Evolutionary conservation across 2,113 vertebrate genomes (phyloP), one percentile per base, ranked within the genome.

Genomic region (Scolopax mira): DNA sequence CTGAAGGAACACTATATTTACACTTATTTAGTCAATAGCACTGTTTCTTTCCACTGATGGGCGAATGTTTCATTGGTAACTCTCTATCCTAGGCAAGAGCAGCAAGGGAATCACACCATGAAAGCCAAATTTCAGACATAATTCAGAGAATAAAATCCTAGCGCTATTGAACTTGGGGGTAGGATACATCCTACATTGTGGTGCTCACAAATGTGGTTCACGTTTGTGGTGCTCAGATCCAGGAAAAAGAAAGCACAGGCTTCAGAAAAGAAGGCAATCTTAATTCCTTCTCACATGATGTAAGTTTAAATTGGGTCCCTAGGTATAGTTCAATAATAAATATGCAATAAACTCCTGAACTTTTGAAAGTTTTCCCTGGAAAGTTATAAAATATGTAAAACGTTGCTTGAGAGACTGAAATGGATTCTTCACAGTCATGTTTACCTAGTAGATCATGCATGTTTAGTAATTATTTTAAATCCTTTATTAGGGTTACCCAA

Each of bases 371-470:
- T 79, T 90, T 95, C 87, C 82, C 74, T 85, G 86, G 89, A 66
- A 95, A 90, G 55, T 88, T 95, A 85, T 67, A 88, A 89, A 87
- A 74, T 85, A 57, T 88, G 58, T 67, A 54, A 84, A 91, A 71
- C 84, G 60, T 66, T 93, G 28, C 61, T 81, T 85, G 54, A 81
- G 51, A 92, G 85, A 70, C 33, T 81, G 89, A 78, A 85, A 66
- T 55, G 60, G 58, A 81, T 85, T 81, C 70, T 82, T 89, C 57
- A 66, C 67, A 49, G 72, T 85, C 6, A 0, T 60, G 23, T 79
- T 93, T 93, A 41, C 44, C 65, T 60, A 85, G 60, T 74, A 74
- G 61, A 75, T 61, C 65, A 49, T 75, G 67, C 30, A 19, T 48
- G 57, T 66, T 84, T 65, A 52, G 48, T 55, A 60, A 70, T 51